These are phyloP conservation scores for Raja brachyura DNA, from an alignment of 2,113 vertebrate species.

Conservation along the genomic window DNA sequence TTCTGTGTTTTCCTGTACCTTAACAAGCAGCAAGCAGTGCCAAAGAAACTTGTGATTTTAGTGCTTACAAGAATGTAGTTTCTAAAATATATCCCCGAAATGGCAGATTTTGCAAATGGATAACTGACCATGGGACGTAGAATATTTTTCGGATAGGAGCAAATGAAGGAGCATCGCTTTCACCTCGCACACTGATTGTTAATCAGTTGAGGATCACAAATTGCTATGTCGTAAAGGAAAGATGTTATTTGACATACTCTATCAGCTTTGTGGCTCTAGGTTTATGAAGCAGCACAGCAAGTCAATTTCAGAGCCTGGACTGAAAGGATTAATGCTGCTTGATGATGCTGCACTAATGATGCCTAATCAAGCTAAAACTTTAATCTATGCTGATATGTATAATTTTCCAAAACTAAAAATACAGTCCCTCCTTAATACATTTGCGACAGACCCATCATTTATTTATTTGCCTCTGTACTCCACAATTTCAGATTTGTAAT, in stretches of 20 bases:
- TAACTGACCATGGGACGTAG: background rate
- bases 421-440: too few relatives aligned
- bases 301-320: slow-evolving; percentile 16
- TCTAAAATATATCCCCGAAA: background rate
- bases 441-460: too few relatives aligned
- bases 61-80: background rate
- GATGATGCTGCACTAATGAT: slow-evolving; percentile 30
- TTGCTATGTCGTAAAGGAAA: background rate
- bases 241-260: background rate
- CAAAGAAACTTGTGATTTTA: background rate
- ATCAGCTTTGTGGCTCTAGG: background rate
- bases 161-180: background rate
- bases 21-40: background rate
- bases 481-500: too few relatives aligned
- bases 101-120: background rate
- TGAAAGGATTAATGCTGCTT: slow-evolving; percentile 16
- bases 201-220: background rate
- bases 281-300: background rate
- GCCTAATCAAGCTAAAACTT: slow-evolving; percentile 30
- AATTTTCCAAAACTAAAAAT: slow-evolving; percentile 19
- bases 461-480: too few relatives aligned
- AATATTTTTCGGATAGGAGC: background rate
- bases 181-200: background rate
- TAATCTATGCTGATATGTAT: slow-evolving; percentile 30
- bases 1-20: background rate